Conservation (phyloP, 2,113 vertebrate species). For the Nothoprocta perdicaria region DNA sequence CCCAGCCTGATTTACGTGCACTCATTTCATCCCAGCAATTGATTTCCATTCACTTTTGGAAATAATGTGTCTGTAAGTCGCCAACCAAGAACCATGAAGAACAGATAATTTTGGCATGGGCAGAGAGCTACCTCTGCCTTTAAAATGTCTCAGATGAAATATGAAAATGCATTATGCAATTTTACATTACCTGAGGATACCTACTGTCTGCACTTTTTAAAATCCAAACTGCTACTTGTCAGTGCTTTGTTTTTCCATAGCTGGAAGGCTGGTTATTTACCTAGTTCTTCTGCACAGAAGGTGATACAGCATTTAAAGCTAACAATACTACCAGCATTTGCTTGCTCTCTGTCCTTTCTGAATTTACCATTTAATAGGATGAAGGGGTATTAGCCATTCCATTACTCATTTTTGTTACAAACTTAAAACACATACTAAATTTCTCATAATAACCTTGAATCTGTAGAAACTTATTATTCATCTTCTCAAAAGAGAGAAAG, state of each 20-base stretch:
- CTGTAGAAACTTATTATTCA: rapidly evolving
- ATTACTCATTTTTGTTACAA: neutral
- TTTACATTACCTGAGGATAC: neutral
- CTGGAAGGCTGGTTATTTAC: neutral
- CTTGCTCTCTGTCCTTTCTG: neutral
- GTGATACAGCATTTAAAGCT: neutral
- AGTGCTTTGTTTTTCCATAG: neutral
- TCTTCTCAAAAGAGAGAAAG: neutral
- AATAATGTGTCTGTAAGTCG: neutral
- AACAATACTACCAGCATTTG: neutral
- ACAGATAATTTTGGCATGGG: neutral
- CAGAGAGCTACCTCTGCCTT: neutral
- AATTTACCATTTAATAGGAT: neutral
- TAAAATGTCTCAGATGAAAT: neutral
- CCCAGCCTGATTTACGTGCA: neutral
- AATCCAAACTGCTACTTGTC: neutral
- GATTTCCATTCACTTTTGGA: neutral
- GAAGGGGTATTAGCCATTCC: neutral
- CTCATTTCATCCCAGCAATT: neutral
- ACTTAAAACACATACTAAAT: neutral
- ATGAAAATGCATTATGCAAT: neutral
- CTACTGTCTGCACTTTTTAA: neutral
- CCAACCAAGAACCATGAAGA: neutral
- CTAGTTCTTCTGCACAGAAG: neutral
- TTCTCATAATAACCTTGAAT: neutral